Evolutionary conservation across 2,113 vertebrate genomes (phyloP), one percentile per base, ranked within the genome.

Genomic region (Glaucidium brasilianum): DNA sequence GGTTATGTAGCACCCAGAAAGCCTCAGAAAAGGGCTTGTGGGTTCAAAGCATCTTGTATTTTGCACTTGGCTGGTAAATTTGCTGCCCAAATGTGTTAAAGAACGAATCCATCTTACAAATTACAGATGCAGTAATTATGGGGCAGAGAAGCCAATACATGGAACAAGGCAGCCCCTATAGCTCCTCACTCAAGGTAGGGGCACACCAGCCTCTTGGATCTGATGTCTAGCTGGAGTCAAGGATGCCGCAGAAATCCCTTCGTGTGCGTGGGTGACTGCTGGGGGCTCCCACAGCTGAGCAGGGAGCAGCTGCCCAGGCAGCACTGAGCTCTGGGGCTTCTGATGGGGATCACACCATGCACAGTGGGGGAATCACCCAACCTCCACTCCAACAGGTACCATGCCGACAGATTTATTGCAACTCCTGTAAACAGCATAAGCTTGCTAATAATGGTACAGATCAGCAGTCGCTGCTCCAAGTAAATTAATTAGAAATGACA

Each of bases 401-500:
- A 8, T 71, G 85, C 47, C 69, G 91, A 32, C 18, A 34, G n/a
- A 88, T 66, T 87, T 91, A 74, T 73, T 64, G 73, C 72, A 26
- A 43, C 80, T 94, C 87, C 72, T 78, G 90, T 89, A 92, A 97
- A 92, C 59, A 84, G 53, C 68, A 45, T 60, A 53, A 78, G 90
- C 88, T 89, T 32, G 10, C 74, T 91, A 92, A 92, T 87, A 93
- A 78, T 1, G 21, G 63, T 50, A 81, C 71, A 72, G 82, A 89
- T 79, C 93, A 89, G 75, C 75, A 59, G 69, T 32, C 5, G 1
- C 94, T 94, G 81, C 87, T 81, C 73, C 55, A 80, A 86, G 90
- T 78, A 95, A 91, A 96, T 92, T 82, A 75, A 88, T 89, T 90
- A 86, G 69, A 77, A 95, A 82, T 30, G 23, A 69, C 90, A 92